These are phyloP conservation scores for Cephus sareptanus DNA, from an alignment of 2,888 invertebrate species.

Conservation along the genomic window DNA sequence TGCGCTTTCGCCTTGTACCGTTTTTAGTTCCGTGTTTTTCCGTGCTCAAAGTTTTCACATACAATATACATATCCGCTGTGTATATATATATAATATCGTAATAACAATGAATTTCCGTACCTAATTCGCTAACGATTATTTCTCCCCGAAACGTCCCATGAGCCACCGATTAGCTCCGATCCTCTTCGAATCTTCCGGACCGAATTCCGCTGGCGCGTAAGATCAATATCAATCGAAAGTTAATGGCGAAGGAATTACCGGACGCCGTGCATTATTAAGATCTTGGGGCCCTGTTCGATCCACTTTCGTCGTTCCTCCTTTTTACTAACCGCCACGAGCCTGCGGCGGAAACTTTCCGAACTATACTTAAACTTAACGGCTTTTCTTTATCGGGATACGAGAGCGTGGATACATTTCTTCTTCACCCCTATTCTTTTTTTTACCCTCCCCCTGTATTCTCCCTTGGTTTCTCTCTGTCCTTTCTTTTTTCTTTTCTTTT, in stretches of 20 bases:
- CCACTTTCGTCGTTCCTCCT: constrained; percentile 2
- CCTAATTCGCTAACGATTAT: not conserved
- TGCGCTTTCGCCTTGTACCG: not conserved
- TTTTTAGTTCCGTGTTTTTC: not conserved
- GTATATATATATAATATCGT: not conserved
- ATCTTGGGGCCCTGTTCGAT: not conserved
- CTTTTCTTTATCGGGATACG: not conserved
- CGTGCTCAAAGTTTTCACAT: not conserved
- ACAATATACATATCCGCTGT: too few relatives aligned
- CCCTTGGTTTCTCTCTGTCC: not conserved
- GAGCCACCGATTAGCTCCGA: not conserved
- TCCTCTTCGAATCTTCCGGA: not conserved
- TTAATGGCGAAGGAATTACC: not conserved
- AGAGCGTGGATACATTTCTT: not conserved
- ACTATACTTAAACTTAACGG: not conserved
- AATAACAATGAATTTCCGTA: not conserved
- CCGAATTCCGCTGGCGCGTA: not conserved
- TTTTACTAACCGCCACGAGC: not conserved
- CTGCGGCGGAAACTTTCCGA: not conserved
- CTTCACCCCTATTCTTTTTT: not conserved
- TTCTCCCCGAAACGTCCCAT: not conserved
- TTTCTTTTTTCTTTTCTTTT: too few relatives aligned
- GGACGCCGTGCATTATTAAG: not conserved
- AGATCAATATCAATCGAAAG: not conserved
- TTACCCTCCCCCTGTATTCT: not conserved